Conservation (phyloP, 2,888 invertebrate species). For the Pterostichus niger region DNA sequence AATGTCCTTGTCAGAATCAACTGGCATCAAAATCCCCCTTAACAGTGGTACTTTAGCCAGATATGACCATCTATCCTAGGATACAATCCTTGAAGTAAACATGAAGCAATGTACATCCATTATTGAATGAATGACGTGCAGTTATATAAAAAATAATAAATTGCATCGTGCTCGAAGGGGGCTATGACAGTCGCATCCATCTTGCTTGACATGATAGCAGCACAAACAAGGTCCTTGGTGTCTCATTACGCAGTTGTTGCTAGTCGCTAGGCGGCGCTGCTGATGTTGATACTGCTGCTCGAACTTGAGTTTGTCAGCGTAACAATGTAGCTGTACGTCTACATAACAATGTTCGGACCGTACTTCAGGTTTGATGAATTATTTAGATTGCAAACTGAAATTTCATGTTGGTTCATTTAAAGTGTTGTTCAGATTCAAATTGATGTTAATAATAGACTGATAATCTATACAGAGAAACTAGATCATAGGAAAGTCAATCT, state of each 20-base stretch:
- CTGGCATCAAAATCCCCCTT: slow-evolving; percentile 1
- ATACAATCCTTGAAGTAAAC: slow-evolving; percentile 47
- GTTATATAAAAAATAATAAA: slow-evolving; percentile 66
- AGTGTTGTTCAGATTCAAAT: too few relatives aligned
- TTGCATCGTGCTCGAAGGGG: slow-evolving; percentile 58
- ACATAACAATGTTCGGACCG: too few relatives aligned
- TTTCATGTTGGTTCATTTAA: too few relatives aligned
- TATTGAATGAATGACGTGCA: slow-evolving; percentile 64
- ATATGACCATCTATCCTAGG: slow-evolving; percentile 30
- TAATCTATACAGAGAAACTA: too few relatives aligned
- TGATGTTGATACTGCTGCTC: background rate
- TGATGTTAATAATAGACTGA: too few relatives aligned
- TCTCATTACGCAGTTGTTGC: slow-evolving; percentile 53
- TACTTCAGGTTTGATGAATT: background rate
- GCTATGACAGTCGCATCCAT: slow-evolving; percentile 62
- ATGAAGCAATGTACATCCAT: slow-evolving; percentile 57
- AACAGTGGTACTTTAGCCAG: slow-evolving; percentile 1
- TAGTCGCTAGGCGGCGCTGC: background rate
- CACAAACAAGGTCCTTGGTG: slow-evolving; percentile 65
- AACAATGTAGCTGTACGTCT: too few relatives aligned
- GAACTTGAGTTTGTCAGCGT: too few relatives aligned
- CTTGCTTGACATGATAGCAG: slow-evolving; percentile 58
- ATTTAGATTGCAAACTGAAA: too few relatives aligned
- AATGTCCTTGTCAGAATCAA: slow-evolving; percentile 14
- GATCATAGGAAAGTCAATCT: too few relatives aligned